A percentile compares a stretch with the other conserved stretches of the same genome.
These are phyloP conservation scores for Calliphora vicina DNA, from an alignment of 1,140 invertebrate genomes.

Conservation along the genomic window DNA sequence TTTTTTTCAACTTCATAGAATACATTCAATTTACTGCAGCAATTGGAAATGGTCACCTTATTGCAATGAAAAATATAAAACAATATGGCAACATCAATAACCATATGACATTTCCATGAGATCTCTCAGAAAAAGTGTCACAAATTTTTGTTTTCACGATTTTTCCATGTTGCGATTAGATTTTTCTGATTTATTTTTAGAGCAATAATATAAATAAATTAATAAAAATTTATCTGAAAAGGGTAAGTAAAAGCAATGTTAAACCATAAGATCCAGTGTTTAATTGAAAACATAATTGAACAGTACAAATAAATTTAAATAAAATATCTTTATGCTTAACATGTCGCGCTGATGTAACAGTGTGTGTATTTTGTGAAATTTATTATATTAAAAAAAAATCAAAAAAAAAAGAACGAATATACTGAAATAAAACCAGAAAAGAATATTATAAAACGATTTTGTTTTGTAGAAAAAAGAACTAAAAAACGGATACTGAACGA, in stretches of 20 bases:
- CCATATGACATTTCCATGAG: background rate
- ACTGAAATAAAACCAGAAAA: background rate
- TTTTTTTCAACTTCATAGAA: too few species aligned
- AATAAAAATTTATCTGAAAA: background rate
- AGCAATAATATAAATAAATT: background rate
- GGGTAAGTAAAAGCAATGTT: background rate
- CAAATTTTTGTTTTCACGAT: background rate
- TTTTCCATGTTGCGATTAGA: constrained; percentile 9
- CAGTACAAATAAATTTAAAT: background rate
- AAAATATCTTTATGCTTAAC: background rate
- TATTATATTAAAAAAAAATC: background rate
- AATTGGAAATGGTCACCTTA: too few species aligned
- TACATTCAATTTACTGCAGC: too few species aligned
- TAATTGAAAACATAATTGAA: background rate
- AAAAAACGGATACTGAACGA: background rate
- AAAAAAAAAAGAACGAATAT: background rate
- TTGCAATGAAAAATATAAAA: too few species aligned
- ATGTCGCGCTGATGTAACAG: constrained; percentile 29
- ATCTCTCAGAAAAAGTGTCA: background rate
- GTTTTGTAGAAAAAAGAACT: constrained; percentile 25
- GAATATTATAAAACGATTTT: background rate
- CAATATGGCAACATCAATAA: background rate
- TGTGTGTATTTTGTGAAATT: constrained; percentile 27
- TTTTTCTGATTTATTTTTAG: background rate
- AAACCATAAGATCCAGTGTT: background rate